Evolutionary conservation across 2,888 invertebrate species (phyloP).

Genomic region (Cabera pusaria): DNA sequence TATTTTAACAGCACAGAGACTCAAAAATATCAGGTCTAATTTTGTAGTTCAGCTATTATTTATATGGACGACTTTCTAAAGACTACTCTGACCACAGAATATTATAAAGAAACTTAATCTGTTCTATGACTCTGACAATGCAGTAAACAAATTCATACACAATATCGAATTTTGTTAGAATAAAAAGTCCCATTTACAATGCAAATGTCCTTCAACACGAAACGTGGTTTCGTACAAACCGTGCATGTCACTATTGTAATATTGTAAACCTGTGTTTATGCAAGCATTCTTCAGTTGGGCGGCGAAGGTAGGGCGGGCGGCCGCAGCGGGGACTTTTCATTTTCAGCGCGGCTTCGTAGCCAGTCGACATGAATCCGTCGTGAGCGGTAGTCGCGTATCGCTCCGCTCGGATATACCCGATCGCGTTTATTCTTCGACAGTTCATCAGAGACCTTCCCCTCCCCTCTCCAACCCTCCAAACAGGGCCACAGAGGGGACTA

Average conservation of each 20-base stretch:
- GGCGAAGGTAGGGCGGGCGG: slow-evolving; percentile 69
- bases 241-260: slow-evolving; percentile 11
- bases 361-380: slow-evolving; percentile 55
- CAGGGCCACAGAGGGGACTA: slow-evolving; percentile 31
- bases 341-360: slow-evolving; percentile 4
- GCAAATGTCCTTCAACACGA: too few species aligned
- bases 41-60: too few species aligned
- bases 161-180: too few species aligned
- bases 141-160: too few species aligned
- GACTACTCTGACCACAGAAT: too few species aligned
- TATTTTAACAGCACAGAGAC: too few species aligned
- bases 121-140: too few species aligned
- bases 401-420: slow-evolving; percentile 24
- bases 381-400: slow-evolving; percentile 44
- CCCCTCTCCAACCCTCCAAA: slow-evolving; percentile 22
- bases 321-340: slow-evolving; percentile 40
- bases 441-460: slow-evolving; percentile 23
- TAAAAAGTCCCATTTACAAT: too few species aligned
- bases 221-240: background rate
- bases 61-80: too few species aligned
- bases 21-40: too few species aligned
- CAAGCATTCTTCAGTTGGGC: slow-evolving; percentile 58
- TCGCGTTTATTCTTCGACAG: slow-evolving; percentile 34
- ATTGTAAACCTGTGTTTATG: slow-evolving; percentile 5
- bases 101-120: too few species aligned